These are phyloP conservation scores for Dallia pectoralis DNA, from an alignment of 2,797 vertebrate genomes.

Conservation along the genomic window DNA sequence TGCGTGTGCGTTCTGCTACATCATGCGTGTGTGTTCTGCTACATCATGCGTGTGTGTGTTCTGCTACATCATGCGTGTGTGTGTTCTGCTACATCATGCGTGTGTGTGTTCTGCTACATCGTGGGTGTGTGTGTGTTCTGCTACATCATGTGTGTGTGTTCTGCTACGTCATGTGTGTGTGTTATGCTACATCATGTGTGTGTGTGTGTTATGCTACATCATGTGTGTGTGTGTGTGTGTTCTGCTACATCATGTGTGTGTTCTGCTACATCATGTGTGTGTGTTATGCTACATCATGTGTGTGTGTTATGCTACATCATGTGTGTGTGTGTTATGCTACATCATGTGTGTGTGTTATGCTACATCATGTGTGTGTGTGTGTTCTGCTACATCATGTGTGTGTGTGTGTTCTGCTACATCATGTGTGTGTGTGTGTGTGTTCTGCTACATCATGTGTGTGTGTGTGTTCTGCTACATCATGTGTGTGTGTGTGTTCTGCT, in stretches of 20 bases:
- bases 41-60: slow-evolving; percentile 69
- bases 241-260: too few relatives aligned
- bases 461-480: too few relatives aligned
- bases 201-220: background rate
- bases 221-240: slow-evolving; percentile 73
- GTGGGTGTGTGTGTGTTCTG: too few relatives aligned
- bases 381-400: too few relatives aligned
- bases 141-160: slow-evolving; percentile 85
- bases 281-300: slow-evolving; percentile 77
- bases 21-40: background rate
- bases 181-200: background rate
- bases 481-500: too few relatives aligned
- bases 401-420: background rate
- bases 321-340: background rate
- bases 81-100: background rate
- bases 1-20: background rate
- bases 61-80: too few relatives aligned
- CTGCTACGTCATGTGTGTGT: too few relatives aligned
- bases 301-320: too few relatives aligned
- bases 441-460: slow-evolving; percentile 54
- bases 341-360: background rate
- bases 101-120: background rate
- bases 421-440: background rate
- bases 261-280: background rate
- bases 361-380: slow-evolving; percentile 68